These are phyloP conservation scores for Cephus nigrinus DNA, from an alignment of 2,888 invertebrate species.

Conservation along the genomic window DNA sequence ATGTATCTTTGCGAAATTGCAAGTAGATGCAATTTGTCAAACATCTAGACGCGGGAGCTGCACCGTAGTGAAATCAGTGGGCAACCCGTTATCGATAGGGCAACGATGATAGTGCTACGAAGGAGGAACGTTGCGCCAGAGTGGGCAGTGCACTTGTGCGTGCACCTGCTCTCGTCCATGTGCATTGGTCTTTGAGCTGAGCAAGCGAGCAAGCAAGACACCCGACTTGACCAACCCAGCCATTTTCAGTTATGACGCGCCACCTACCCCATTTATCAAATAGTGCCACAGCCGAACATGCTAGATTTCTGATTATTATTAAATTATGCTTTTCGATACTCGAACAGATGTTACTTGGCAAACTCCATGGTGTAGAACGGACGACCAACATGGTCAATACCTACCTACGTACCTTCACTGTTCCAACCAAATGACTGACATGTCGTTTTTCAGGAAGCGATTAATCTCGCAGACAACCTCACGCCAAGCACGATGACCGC, in stretches of 20 bases:
- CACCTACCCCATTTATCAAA: background rate
- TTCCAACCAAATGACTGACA: background rate
- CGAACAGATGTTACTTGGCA: background rate
- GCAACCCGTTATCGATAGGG: background rate
- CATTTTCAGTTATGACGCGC: background rate
- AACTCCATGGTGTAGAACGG: background rate
- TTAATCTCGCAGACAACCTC: background rate
- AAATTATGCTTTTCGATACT: background rate
- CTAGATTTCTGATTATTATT: background rate
- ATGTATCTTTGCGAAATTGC: background rate
- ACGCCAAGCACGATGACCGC: background rate
- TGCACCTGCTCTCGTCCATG: background rate
- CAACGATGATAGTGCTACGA: background rate
- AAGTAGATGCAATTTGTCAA: background rate
- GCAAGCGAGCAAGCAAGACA: background rate
- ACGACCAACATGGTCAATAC: background rate
- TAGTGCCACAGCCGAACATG: background rate
- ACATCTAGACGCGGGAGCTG: background rate
- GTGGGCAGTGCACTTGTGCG: background rate
- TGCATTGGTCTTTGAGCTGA: background rate
- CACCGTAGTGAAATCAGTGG: background rate
- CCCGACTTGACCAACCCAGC: background rate
- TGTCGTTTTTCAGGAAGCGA: background rate
- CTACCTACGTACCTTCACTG: background rate
- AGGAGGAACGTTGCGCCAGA: background rate